Percentiles rank a stretch among this genome's conserved stretches.
Evolutionary conservation across 2,888 invertebrate genomes (phyloP).

Genomic region (Leptura quadrifasciata): DNA sequence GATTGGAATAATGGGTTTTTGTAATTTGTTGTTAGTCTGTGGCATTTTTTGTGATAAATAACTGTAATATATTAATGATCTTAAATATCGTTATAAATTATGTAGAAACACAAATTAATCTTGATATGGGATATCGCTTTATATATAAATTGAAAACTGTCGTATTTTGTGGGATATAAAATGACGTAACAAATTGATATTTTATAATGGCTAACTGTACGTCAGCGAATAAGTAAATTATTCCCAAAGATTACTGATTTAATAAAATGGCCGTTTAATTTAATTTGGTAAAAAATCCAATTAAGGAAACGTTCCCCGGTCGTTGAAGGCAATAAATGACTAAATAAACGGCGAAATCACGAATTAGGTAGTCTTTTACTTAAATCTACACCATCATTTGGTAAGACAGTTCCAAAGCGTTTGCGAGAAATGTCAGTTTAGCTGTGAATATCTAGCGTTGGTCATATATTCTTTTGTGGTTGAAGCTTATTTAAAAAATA

Average conservation of each 20-base stretch:
- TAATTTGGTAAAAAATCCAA: background rate
- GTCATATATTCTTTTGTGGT: too few relatives aligned
- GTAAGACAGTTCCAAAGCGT: too few relatives aligned
- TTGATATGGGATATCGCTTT: slow-evolving; percentile 1
- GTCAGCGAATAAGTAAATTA: background rate
- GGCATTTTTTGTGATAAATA: slow-evolving; percentile 31
- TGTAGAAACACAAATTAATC: slow-evolving; percentile 10
- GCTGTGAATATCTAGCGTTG: too few relatives aligned
- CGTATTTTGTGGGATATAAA: slow-evolving; percentile 15
- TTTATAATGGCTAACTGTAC: background rate
- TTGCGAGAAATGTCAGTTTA: too few relatives aligned
- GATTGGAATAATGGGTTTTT: slow-evolving; percentile 49
- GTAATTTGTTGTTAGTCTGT: slow-evolving; percentile 37
- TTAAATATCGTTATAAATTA: slow-evolving; percentile 9
- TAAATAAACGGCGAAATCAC: background rate
- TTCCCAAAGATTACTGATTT: background rate
- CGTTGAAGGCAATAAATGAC: too few relatives aligned
- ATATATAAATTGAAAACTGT: background rate
- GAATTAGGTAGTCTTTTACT: too few relatives aligned
- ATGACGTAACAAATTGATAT: slow-evolving; percentile 5
- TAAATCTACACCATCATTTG: too few relatives aligned
- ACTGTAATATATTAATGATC: slow-evolving; percentile 17
- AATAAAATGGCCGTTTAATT: background rate
- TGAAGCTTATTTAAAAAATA: too few relatives aligned
- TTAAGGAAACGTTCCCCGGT: background rate